Base-by-base conservation (phyloP, 1,140 invertebrate species). In the Xylocopa sonorina region DNA sequence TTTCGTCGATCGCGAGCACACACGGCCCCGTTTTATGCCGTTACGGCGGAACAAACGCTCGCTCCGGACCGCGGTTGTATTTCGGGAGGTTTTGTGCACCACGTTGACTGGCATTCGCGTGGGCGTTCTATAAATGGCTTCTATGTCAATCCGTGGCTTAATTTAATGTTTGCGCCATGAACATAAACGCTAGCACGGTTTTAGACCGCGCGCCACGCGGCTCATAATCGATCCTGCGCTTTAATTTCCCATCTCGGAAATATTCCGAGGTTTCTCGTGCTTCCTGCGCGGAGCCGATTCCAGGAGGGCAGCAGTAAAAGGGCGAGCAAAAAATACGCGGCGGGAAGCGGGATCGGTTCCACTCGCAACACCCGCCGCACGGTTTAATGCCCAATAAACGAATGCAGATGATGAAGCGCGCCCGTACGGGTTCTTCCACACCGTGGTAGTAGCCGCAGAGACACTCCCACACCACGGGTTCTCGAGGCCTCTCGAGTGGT, bases 341-440 rank as follows among this genome's bases (percentile, higher is more conserved):
- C 12, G 53, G 41, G 50, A 50, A 48, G 24, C 27, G 43, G n/a
- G 66, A 34, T 71, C 27, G 55, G 18, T 71, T 78, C 60, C 66
- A 71, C 46, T 18, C 50, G 24, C 43, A 12, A 32, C 43, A n/a
- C 66, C n/a, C 43, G 18, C 66, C n/a, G 66, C 21, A 32, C 16
- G 66, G 67, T 41, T 71, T 78, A 71, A 78, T 78, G 46, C 16
- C 24, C 66, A 51, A 78, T 78, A 78, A 78, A 78, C 67, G 55
- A 60, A 43, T 16, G 7, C 55, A 58, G 75, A 78, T 78, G 67
- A 78, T 78, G 66, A 29, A 46, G n/a, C n/a, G n/a, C n/a, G n/a
- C n/a, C n/a, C 55, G 27, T 50, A 68, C 43, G 75, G 75, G 55
- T 78, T 78, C 73, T 57, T 57, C 62, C 60, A 55, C 58, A 43